A percentile compares a stretch with the other conserved stretches of the same genome.
Conservation (phyloP, 2,797 vertebrate species). For the Acipenser ruthenus region DNA sequence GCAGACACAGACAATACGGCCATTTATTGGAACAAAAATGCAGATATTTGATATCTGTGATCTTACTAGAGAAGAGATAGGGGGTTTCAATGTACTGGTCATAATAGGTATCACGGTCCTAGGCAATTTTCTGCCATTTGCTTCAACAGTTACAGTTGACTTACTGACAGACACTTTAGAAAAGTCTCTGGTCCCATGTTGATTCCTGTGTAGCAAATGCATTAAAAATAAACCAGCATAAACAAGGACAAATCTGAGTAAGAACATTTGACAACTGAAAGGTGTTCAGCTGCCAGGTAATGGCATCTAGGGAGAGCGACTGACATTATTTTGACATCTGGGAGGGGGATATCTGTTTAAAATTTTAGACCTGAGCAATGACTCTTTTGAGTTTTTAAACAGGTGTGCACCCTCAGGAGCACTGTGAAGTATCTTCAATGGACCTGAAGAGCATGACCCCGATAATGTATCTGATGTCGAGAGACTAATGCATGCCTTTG, state of each 20-base stretch:
- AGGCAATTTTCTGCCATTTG: background rate
- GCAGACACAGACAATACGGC: background rate
- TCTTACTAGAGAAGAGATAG: background rate
- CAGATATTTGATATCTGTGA: background rate
- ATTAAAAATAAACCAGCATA: no score
- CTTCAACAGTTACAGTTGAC: background rate
- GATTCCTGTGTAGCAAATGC: no score
- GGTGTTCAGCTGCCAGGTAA: background rate
- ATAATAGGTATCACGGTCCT: background rate
- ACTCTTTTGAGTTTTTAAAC: no score
- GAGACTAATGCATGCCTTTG: no score
- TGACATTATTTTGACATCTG: background rate
- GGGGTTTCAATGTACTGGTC: background rate
- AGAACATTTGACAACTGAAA: background rate
- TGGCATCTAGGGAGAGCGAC: background rate
- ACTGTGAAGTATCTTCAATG: no score
- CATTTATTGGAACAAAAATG: background rate
- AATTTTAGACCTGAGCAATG: no score
- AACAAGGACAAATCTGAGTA: background rate
- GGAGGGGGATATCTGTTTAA: no score
- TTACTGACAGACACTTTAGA: no score
- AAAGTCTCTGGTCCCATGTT: no score
- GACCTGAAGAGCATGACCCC: no score
- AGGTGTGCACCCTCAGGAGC: no score
- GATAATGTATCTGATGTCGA: no score